phyloP scores from a whole-genome alignment of 2,888 invertebrate species.

The Neuroscelio doddi region DNA sequence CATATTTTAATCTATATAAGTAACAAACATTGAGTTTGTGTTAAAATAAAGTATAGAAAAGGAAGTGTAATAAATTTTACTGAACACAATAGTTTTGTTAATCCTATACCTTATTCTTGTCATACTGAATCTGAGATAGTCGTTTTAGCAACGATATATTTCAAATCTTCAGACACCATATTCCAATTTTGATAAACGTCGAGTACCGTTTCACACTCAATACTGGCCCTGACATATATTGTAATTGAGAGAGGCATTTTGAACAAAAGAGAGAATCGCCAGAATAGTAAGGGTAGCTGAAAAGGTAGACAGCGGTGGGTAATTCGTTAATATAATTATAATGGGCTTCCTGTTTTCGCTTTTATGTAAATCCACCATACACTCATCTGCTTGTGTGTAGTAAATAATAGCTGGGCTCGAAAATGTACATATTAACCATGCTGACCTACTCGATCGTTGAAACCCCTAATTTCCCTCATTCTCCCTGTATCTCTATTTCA shows the following conservation, averaged over 20 bases:
- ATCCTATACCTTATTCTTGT: not conserved
- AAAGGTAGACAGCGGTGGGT: slow-evolving; percentile 29
- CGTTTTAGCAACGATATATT: slow-evolving; percentile 14
- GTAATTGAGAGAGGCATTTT: slow-evolving; percentile 31
- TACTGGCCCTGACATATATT: slow-evolving; percentile 40
- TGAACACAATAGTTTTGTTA: no score
- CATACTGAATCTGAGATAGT: slow-evolving; percentile 12
- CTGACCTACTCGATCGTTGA: slow-evolving; percentile 17
- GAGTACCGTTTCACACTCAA: slow-evolving; percentile 12
- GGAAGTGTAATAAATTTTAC: no score
- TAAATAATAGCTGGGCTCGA: slow-evolving; percentile 52
- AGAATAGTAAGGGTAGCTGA: slow-evolving; percentile 28
- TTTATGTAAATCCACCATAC: slow-evolving; percentile 43
- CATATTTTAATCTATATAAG: no score
- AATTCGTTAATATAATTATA: slow-evolving; percentile 58
- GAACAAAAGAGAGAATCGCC: slow-evolving; percentile 30
- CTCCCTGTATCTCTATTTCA: slow-evolving; percentile 3
- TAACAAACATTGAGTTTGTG: slow-evolving; percentile 1
- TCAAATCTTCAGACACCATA: not conserved
- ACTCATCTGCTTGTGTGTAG: slow-evolving; percentile 32
- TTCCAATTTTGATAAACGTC: slow-evolving; percentile 12
- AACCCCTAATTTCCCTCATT: slow-evolving; percentile 14
- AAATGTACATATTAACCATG: slow-evolving; percentile 50
- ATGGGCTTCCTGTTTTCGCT: slow-evolving; percentile 50
- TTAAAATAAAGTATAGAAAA: not conserved